Percentiles rank a stretch among this genome's conserved stretches.
Evolutionary conservation across 1,140 invertebrate genomes (phyloP).

Genomic region (Ectropis grisescens): DNA sequence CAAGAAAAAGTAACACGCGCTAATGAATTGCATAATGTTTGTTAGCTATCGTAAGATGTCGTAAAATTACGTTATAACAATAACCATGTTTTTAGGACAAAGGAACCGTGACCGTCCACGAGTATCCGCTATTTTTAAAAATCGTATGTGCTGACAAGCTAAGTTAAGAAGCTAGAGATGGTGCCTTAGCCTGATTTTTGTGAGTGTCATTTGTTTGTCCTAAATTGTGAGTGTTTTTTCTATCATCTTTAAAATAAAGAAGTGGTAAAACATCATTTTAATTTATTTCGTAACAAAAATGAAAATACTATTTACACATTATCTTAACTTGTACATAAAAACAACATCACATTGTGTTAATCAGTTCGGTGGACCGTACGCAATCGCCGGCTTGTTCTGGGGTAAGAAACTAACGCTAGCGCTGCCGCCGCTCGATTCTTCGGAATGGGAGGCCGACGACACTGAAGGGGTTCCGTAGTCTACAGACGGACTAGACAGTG

Average conservation of each 20-base stretch:
- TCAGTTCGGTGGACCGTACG: conserved; percentile 24
- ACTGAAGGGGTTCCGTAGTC: conserved; percentile 19
- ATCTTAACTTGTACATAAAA: conserved; percentile 2
- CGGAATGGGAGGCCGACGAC: conserved; percentile 4
- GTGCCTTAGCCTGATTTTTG: too few relatives aligned
- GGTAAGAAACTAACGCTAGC: conserved; percentile 18
- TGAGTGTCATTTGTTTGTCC: too few relatives aligned
- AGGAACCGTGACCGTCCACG: not conserved
- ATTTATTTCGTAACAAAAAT: conserved; percentile 18
- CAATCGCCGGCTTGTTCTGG: conserved; percentile 15
- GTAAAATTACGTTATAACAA: too few relatives aligned
- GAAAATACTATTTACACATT: conserved; percentile 22
- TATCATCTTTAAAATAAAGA: too few relatives aligned
- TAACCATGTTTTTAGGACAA: conserved; percentile 9
- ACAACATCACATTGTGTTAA: conserved; percentile 5
- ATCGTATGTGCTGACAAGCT: conserved; percentile 23
- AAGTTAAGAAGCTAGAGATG: too few relatives aligned
- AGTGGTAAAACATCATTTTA: not conserved
- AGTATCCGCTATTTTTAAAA: conserved; percentile 27
- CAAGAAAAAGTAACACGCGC: too few relatives aligned
- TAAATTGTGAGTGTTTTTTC: too few relatives aligned
- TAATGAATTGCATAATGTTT: too few relatives aligned
- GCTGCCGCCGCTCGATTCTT: conserved; percentile 4
- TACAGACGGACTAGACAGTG: conserved; percentile 12
- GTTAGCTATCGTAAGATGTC: too few relatives aligned